Evolutionary conservation across 1,140 invertebrate species (phyloP), one percentile per base, ranked within the genome.

Genomic region (Cyrtorhinus lividipennis): DNA sequence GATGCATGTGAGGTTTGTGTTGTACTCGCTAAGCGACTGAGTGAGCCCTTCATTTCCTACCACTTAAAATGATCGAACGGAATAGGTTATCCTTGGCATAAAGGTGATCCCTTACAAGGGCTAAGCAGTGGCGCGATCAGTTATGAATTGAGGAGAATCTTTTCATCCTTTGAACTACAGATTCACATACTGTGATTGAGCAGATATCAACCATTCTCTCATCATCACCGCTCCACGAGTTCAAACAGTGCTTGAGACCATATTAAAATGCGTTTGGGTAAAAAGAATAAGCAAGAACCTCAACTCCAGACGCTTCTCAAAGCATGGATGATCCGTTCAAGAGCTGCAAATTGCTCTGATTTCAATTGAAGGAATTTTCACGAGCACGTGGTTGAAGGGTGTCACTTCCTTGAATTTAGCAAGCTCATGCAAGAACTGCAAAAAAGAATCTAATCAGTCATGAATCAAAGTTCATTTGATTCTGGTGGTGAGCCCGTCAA

Each of bases 271-370:
- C 18, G 59, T 69, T 3, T n/a, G n/a, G 57, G 66, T 53, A 65
- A 67, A 30, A 59, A 68, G 64, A 66, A 69, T 58, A 62, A 63
- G 56, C n/a, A 53, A 2, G 44, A 44, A n/a, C 10, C 57, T 65
- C n/a, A 66, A 67, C 53, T 64, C n/a, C 62, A 23, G 64, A 66
- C 24, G 12, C 67, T 22, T 25, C 69, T 10, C 69, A 68, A 58
- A 65, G 59, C 44, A 58, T 71, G 45, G 65, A 64, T 18, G 66
- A 69, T 57, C 64, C 67, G 20, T 66, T 69, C 24, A 66, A 23
- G 67, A 64, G 62, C 58, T 71, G n/a, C 66, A 71, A 62, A 68
- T 67, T 61, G 64, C 65, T n/a, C 56, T 71, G n/a, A 56, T 67
- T 30, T 63, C 68, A 27, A 64, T 65, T 12, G 64, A 65, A 56